Evolutionary conservation across 2,888 invertebrate species (phyloP).

Genomic region (Rhimphoctona megacephalus): DNA sequence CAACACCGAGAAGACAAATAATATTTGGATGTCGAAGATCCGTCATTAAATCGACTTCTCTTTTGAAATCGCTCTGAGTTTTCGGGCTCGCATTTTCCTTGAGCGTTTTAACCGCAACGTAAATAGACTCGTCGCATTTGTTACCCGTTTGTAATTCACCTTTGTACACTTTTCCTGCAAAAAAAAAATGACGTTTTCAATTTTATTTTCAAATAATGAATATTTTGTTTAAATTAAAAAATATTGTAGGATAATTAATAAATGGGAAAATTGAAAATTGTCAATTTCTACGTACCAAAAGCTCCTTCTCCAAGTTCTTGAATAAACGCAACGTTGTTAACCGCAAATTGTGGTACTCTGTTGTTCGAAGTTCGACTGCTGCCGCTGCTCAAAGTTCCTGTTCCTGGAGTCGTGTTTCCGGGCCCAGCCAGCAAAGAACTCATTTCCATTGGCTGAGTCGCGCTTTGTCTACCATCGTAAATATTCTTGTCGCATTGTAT

Average conservation of each 20-base stretch:
- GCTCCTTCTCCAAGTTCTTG: slow-evolving; percentile 98
- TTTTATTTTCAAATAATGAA: background rate
- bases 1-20: slow-evolving; percentile 96
- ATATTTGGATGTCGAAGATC: slow-evolving; percentile 98
- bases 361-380: slow-evolving; percentile 86
- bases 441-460: slow-evolving; percentile 93
- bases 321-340: slow-evolving; percentile 93
- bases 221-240: background rate
- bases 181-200: background rate
- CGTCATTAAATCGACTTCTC: slow-evolving; percentile 97
- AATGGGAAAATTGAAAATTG: background rate
- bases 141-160: slow-evolving; percentile 92
- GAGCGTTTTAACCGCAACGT: slow-evolving; percentile 97
- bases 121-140: slow-evolving; percentile 88
- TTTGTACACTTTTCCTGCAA: slow-evolving; percentile 94
- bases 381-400: slow-evolving; percentile 85
- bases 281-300: slow-evolving; percentile 88
- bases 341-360: slow-evolving; percentile 93
- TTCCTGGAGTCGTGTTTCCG: slow-evolving; percentile 85
- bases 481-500: slow-evolving; percentile 90
- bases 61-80: slow-evolving; percentile 95
- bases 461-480: slow-evolving; percentile 90
- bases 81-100: slow-evolving; percentile 97
- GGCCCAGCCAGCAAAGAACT: slow-evolving; percentile 90
- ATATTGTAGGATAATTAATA: background rate